Evolutionary conservation across 2,113 vertebrate genomes (phyloP).

Genomic region (Sebastes schlegelii): DNA sequence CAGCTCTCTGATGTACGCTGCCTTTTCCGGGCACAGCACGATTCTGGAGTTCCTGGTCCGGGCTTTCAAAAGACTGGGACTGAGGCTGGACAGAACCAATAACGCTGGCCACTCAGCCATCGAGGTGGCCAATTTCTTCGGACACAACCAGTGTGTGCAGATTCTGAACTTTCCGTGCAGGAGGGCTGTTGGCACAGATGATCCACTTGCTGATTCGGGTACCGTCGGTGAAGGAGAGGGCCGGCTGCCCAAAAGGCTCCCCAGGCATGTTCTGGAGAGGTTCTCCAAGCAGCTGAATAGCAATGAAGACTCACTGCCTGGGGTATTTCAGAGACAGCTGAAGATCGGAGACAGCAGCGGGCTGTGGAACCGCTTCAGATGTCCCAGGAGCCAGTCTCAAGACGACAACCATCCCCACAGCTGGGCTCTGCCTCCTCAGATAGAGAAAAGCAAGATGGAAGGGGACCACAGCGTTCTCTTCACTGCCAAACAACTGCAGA

Average conservation of each 20-base stretch:
- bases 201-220: constrained; percentile 49
- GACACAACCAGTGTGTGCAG: constrained; percentile 87
- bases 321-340: constrained; percentile 79
- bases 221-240: constrained; percentile 59
- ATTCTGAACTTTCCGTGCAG: constrained; percentile 80
- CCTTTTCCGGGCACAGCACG: constrained; percentile 88
- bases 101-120: constrained; percentile 87
- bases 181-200: constrained; percentile 53
- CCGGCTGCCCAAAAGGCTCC: constrained; percentile 78
- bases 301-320: constrained; percentile 80
- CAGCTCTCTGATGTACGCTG: constrained; percentile 91
- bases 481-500: constrained; percentile 80
- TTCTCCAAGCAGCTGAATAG: constrained; percentile 80
- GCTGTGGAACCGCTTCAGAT: constrained; percentile 69
- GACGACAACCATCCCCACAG: constrained; percentile 69
- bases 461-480: constrained; percentile 68
- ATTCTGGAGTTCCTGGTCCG: constrained; percentile 91
- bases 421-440: constrained; percentile 69
- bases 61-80: constrained; percentile 90
- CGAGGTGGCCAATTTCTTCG: constrained; percentile 87
- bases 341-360: constrained; percentile 69
- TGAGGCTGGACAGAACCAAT: constrained; percentile 87
- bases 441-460: constrained; percentile 64
- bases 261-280: constrained; percentile 82
- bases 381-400: constrained; percentile 72